phyloP scores from a whole-genome alignment of 2,888 invertebrate genomes.

The Lasioglossum morio region DNA sequence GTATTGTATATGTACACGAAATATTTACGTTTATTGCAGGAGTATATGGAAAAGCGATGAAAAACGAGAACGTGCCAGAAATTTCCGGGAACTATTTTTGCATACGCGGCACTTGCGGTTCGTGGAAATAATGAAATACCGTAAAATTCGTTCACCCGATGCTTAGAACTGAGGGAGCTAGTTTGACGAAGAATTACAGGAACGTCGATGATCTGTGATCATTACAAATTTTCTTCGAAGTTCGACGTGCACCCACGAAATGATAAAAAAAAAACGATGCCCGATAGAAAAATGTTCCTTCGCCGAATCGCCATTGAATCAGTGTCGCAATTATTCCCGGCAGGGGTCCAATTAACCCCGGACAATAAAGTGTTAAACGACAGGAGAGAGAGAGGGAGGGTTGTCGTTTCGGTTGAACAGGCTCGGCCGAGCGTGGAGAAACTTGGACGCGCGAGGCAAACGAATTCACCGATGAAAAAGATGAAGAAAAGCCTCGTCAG shows the following conservation, averaged over 20 bases:
- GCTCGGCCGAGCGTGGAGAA: background rate
- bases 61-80: background rate
- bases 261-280: background rate
- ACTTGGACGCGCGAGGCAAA: constrained; percentile 35
- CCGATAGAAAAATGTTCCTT: background rate
- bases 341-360: constrained; percentile 30
- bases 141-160: background rate
- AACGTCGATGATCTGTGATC: background rate
- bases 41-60: background rate
- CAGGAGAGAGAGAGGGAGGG: background rate
- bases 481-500: constrained; percentile 70
- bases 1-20: background rate
- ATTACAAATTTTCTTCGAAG: too few relatives aligned
- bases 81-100: background rate
- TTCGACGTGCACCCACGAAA: background rate
- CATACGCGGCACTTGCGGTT: background rate
- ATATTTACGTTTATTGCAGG: background rate
- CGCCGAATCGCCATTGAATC: constrained; percentile 21
- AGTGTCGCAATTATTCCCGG: constrained; percentile 36
- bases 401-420: background rate
- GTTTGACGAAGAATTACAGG: background rate
- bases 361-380: constrained; percentile 38
- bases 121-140: background rate
- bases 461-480: constrained; percentile 49
- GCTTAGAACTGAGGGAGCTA: background rate